phyloP scores from a whole-genome alignment of 53 echinoderm and acorn worm genomes.

The Arbacia lixula region DNA sequence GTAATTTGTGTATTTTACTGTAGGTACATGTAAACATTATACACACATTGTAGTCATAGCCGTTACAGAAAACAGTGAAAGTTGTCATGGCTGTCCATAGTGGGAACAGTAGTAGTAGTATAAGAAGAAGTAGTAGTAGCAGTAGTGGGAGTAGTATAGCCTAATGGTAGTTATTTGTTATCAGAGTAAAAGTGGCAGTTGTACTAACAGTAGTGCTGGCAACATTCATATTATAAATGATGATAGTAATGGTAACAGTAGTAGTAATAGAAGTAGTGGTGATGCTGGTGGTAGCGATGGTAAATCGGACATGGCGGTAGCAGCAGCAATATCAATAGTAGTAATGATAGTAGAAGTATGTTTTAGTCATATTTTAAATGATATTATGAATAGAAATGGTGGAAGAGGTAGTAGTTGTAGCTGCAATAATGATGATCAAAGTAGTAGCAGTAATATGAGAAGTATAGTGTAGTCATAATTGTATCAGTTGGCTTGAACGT shows the following conservation, averaged over 20 bases:
- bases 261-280: not conserved
- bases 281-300: not conserved
- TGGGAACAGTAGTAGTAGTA: not conserved
- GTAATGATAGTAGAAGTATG: not conserved
- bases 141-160: constrained; percentile 9
- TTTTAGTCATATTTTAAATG: not conserved
- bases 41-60: no score
- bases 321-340: not conserved
- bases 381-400: not conserved
- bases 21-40: no score
- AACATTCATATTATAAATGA: not conserved
- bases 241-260: not conserved
- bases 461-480: no score
- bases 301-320: not conserved
- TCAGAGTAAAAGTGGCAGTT: not conserved
- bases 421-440: not conserved
- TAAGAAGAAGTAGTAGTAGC: constrained; percentile 7
- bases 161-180: not conserved
- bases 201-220: not conserved
- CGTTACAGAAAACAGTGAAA: no score
- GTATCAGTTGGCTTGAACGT: no score
- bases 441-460: not conserved
- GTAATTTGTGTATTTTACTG: no score
- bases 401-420: not conserved
- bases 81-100: not conserved